These are phyloP conservation scores for Rhagium mordax DNA, from an alignment of 2,888 invertebrate species.

Conservation along the genomic window DNA sequence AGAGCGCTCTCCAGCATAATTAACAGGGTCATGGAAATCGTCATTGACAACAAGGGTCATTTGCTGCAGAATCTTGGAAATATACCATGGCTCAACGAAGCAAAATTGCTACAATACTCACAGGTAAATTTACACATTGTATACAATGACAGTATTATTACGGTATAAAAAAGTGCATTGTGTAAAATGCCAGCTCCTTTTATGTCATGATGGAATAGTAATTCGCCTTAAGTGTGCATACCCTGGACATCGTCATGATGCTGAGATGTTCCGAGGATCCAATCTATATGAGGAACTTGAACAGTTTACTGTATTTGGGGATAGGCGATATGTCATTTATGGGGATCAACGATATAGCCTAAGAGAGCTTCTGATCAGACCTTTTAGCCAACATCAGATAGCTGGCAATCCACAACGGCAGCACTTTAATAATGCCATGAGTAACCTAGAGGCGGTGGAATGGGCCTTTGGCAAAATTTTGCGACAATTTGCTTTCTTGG, in stretches of 20 bases:
- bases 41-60: conserved; percentile 22
- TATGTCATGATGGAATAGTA: not conserved
- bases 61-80: conserved; percentile 22
- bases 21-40: conserved; percentile 4
- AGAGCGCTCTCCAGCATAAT: conserved; percentile 9
- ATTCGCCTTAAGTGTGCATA: conserved; percentile 25
- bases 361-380: conserved; percentile 24
- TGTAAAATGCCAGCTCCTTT: conserved; percentile 3
- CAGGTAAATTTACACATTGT: conserved; percentile 1
- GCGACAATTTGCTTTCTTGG: conserved; percentile 35
- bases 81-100: conserved; percentile 25
- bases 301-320: conserved; percentile 9
- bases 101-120: conserved; percentile 23
- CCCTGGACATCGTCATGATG: conserved; percentile 31
- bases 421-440: conserved; percentile 24
- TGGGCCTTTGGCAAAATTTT: conserved; percentile 34
- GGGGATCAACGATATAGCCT: conserved; percentile 24
- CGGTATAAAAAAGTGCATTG: conserved; percentile 21
- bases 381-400: conserved; percentile 4
- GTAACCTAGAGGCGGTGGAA: conserved; percentile 18
- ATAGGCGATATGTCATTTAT: conserved; percentile 27
- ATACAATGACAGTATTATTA: not conserved
- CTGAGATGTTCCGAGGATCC: conserved; percentile 25
- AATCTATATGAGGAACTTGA: conserved; percentile 15
- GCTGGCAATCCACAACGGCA: conserved; percentile 25